Percentiles rank a stretch among this genome's conserved stretches.
Evolutionary conservation across 2,888 invertebrate species (phyloP).

Genomic region (Ryuthela nishihirai): DNA sequence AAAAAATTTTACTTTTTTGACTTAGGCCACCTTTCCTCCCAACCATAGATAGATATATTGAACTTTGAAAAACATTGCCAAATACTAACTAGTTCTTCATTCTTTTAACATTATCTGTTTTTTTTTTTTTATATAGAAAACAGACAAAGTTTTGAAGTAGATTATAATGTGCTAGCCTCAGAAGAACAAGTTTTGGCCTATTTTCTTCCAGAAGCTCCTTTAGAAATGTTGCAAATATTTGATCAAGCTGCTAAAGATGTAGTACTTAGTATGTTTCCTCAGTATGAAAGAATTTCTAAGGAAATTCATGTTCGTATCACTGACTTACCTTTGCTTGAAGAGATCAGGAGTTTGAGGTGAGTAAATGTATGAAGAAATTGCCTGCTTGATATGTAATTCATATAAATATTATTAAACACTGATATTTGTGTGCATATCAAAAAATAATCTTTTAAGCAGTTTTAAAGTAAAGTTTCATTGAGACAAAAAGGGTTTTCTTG

Average conservation of each 20-base stretch:
- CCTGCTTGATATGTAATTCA: not conserved
- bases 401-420: not conserved
- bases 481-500: too few relatives aligned
- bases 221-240: constrained; percentile 94
- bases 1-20: not conserved
- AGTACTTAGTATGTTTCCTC: constrained; percentile 89
- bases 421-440: too few relatives aligned
- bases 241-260: constrained; percentile 69
- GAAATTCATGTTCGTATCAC: constrained; percentile 94
- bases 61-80: too few relatives aligned
- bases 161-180: constrained; percentile 84
- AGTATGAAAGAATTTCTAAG: constrained; percentile 87
- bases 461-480: too few relatives aligned
- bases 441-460: too few relatives aligned
- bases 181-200: constrained; percentile 92
- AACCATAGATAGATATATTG: too few relatives aligned
- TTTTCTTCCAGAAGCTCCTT: constrained; percentile 95
- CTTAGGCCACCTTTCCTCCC: too few relatives aligned
- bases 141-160: constrained; percentile 79
- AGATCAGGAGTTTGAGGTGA: constrained; percentile 81
- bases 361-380: not conserved
- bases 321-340: constrained; percentile 92
- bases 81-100: too few relatives aligned
- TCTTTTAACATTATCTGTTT: constrained; percentile 52
- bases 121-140: constrained; percentile 53